A percentile compares a stretch with the other conserved stretches of the same genome.
Evolutionary conservation across 2,888 invertebrate species (phyloP).

Genomic region (Nemapogon koenigi): DNA sequence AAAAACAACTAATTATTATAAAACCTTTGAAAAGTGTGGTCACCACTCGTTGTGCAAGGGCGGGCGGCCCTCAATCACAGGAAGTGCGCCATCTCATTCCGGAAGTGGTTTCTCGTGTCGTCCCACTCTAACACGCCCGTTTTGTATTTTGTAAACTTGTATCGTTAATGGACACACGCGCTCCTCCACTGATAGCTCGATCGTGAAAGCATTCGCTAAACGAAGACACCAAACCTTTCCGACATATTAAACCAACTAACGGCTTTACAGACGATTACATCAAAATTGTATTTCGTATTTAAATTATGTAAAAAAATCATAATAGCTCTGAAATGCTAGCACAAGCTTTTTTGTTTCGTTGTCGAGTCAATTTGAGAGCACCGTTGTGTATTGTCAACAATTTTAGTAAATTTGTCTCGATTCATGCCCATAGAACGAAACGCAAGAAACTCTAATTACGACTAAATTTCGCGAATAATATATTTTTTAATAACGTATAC

Average conservation of each 20-base stretch:
- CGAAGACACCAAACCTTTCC: conserved; percentile 8
- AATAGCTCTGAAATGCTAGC: too few relatives aligned
- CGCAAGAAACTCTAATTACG: too few relatives aligned
- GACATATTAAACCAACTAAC: conserved; percentile 4
- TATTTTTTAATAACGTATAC: too few relatives aligned
- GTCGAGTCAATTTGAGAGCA: conserved; percentile 11
- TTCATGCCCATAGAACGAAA: too few relatives aligned
- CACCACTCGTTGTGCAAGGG: conserved; percentile 15
- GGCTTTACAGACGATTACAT: too few relatives aligned
- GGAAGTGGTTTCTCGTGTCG: conserved; percentile 60
- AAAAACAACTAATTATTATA: too few relatives aligned
- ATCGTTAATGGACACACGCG: conserved; percentile 37
- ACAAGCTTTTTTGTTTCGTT: too few relatives aligned
- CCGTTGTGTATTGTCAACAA: too few relatives aligned
- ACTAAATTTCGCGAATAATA: too few relatives aligned
- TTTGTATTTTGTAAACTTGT: conserved; percentile 42
- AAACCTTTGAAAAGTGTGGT: background rate
- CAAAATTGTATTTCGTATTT: too few relatives aligned
- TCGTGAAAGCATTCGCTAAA: conserved; percentile 31
- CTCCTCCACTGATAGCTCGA: conserved; percentile 37
- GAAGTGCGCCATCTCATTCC: conserved; percentile 66
- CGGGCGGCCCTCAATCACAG: conserved; percentile 57
- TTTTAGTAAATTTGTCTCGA: too few relatives aligned
- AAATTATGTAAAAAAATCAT: too few relatives aligned
- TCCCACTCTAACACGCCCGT: conserved; percentile 35